A percentile compares a stretch with the other conserved stretches of the same genome.
Conservation (phyloP, 2,113 vertebrate species). For the Melanocharis versteri region DNA sequence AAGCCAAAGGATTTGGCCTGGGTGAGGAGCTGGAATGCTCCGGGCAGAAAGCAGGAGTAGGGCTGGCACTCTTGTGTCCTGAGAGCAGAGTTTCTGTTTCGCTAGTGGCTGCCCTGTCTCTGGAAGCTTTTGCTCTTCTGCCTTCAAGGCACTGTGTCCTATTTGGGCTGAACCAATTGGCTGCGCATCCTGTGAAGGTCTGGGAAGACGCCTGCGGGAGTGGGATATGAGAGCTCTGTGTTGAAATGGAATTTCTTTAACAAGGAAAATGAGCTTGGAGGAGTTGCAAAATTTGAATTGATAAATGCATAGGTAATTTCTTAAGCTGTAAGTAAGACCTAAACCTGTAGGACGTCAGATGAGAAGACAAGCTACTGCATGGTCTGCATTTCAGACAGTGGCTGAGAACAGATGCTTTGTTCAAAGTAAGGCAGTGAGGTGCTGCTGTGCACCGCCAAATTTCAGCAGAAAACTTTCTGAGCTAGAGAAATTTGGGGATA, state of each 20-base stretch:
- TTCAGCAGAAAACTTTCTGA: not conserved
- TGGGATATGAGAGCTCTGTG: not conserved
- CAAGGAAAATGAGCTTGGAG: not conserved
- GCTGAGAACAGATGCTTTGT: not conserved
- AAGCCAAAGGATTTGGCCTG: not conserved
- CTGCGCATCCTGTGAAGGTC: not conserved
- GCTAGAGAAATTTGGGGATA: not conserved
- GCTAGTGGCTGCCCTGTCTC: not conserved
- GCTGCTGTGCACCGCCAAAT: accelerated
- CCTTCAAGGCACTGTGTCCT: not conserved
- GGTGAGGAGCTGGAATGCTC: not conserved
- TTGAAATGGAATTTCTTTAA: not conserved
- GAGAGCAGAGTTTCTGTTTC: not conserved
- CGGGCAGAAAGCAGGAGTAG: not conserved
- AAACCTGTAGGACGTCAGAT: not conserved
- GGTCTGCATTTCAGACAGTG: not conserved
- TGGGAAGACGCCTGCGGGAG: not conserved
- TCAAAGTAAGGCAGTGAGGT: not conserved
- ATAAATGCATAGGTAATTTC: not conserved
- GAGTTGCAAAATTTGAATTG: not conserved
- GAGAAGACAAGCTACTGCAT: not conserved
- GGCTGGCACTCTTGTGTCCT: not conserved
- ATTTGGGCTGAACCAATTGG: not conserved
- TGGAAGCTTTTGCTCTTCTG: not conserved
- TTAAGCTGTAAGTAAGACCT: not conserved